Evolutionary conservation across 2,888 invertebrate species (phyloP), one percentile per base, ranked within the genome.

Genomic region (Drosophila ustulata): DNA sequence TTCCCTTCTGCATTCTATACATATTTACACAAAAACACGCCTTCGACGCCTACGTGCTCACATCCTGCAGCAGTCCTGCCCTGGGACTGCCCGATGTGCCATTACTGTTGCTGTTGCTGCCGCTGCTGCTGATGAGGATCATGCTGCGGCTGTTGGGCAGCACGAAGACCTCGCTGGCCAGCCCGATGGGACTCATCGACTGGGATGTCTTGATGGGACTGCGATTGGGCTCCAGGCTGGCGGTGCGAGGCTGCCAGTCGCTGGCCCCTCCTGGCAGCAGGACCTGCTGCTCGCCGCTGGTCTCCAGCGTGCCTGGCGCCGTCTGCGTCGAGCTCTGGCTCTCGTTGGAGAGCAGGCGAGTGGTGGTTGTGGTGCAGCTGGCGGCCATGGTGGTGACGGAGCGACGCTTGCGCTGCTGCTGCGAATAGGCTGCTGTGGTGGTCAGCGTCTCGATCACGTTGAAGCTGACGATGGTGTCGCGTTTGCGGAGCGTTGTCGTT

Each of bases 81-180:
- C 88, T 26, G 1, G 88, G 74, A 68, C 80, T 85, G 49, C 59
- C 66, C 43, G 68, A 52, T 8, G 63, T 68, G 9, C 63, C 28
- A 0, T 58, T 30, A 61, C 52, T 56, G 50, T n/a, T 34, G 34
- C 61, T 66, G 30, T n/a, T n/a, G n/a, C 76, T 89, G 69, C 83
- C n/a, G n/a, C n/a, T n/a, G n/a, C 76, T 89, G 69, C 83, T 88
- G 46, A 92, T 87, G 26, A 91, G 70, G 71, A 91, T 91, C 89
- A 92, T 86, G 80, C 92, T 92, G 53, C 91, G 89, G 69, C 92
- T 92, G 67, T 91, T 92, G 62, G 92, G 91, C 50, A 92, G 78
- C 9, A 90, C 81, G 52, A 89, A 88, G 6, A 88, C 82, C 59
- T 90, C 89, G 25, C 82, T 84, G 28, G 89, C 76, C 58, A 90